Evolutionary conservation across 1,140 invertebrate species (phyloP).

Genomic region (Halesus radiatus): DNA sequence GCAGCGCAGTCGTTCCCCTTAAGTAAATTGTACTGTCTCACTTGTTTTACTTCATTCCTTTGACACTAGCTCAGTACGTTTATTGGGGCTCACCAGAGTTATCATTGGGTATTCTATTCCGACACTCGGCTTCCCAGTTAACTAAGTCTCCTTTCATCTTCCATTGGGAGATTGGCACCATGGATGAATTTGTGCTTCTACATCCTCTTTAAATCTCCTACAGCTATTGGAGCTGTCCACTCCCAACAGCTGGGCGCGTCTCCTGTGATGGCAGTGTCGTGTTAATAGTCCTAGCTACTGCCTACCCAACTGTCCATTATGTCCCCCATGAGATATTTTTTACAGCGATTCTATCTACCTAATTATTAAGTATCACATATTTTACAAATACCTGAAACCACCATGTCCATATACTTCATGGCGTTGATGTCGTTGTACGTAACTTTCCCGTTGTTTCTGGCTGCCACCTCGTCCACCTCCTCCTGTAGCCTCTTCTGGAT

Average conservation of each 20-base stretch:
- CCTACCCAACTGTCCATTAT: not conserved
- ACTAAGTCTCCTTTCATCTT: no score
- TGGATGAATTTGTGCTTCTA: no score
- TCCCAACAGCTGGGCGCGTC: no score
- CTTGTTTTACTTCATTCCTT: not conserved
- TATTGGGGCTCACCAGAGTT: not conserved
- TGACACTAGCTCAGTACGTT: not conserved
- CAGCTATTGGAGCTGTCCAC: no score
- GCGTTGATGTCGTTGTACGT: conserved; percentile 65
- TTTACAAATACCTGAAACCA: conserved; percentile 53
- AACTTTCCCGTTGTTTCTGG: conserved; percentile 60
- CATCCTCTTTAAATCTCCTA: no score
- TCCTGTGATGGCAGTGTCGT: not conserved
- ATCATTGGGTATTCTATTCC: no score
- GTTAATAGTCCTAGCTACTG: not conserved
- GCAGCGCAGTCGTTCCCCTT: no score
- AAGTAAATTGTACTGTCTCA: not conserved
- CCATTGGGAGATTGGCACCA: no score
- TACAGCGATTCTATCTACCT: not conserved
- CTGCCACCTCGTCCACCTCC: conserved; percentile 71
- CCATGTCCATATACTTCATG: conserved; percentile 69
- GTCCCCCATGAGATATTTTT: not conserved
- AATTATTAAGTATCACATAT: not conserved
- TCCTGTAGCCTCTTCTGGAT: conserved; percentile 71
- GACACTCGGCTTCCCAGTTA: no score